Base-by-base conservation (phyloP, 2,888 invertebrate species). In the Cancer borealis region DNA sequence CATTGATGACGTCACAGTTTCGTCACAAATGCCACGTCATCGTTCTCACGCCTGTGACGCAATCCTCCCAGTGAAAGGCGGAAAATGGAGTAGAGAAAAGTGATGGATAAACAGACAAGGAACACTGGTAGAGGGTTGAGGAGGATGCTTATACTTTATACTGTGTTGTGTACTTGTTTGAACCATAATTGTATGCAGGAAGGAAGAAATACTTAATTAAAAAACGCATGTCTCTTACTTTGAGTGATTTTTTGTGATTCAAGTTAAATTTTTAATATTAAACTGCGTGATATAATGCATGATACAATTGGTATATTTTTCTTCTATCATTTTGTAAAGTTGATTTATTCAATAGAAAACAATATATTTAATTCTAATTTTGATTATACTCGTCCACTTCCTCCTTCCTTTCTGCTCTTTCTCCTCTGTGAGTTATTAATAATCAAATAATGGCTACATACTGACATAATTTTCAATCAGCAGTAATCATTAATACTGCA, bases 1-100 rank as follows among this genome's bases (percentile, higher is more conserved):
- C 88, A 84, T 73, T 87, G 60, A 92, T 94, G 88, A 88, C 93
- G 92, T 94, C 88, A 66, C 47, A 17, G 6, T 66, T 79, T 84
- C 93, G 91, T 93, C 93, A 90, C 91, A n/a, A 17, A 21, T 89
- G 46, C 46, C 90, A 93, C 93, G 93, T 93, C 93, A 93, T 88
- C 90, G 84, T 49, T 79, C 84, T 3, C 88, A 39, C 88, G 47
- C 46, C 17, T n/a, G 39, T 49, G 88, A 89, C 88, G 88, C 47
- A 89, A 49, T 5, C 49, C 88, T 88, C 47, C 4, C 26, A 14
- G 39, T 26, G 47, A n/a, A 60, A 60, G 39, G 30, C 90, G 54
- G 90, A 84, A 84, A 84, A 84, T 84, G 84, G 84, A 84, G 84
- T n/a, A 30, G 84, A 39, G 39, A 84, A 84, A 39, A 73, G 39